A percentile compares a stretch with the other conserved stretches of the same genome.
Conservation (phyloP, 2,888 invertebrate species). For the Drosophila cognata region DNA sequence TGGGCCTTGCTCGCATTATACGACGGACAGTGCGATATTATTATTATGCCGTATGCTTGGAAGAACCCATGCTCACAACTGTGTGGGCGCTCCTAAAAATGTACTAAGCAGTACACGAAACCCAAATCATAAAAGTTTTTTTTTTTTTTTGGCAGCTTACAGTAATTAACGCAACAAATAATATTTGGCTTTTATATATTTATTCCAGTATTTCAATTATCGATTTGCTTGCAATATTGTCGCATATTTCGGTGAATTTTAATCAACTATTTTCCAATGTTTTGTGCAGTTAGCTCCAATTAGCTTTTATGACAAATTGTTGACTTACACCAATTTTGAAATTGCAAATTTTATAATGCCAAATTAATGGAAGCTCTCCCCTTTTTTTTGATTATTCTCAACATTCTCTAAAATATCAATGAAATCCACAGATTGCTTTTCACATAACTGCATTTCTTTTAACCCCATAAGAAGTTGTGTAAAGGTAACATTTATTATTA, state of each 20-base stretch:
- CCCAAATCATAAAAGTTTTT: not conserved
- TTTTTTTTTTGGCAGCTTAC: not conserved
- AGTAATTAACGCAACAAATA: not conserved
- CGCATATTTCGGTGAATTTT: not conserved
- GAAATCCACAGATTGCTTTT: not conserved
- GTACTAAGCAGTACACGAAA: not conserved
- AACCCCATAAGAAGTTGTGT: too few relatives aligned
- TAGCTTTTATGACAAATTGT: not conserved
- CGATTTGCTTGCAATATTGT: not conserved
- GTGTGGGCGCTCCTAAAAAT: not conserved
- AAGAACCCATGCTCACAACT: not conserved
- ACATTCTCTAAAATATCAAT: not conserved
- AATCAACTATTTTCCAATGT: not conserved
- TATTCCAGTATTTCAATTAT: not conserved
- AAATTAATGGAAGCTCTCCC: too few relatives aligned
- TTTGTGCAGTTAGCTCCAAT: not conserved
- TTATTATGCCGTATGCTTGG: constrained; percentile 6
- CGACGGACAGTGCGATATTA: constrained; percentile 6
- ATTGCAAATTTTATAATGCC: not conserved
- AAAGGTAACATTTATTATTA: too few relatives aligned
- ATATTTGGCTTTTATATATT: not conserved
- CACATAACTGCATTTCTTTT: too few relatives aligned
- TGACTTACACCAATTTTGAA: not conserved
- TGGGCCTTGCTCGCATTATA: constrained; percentile 70
- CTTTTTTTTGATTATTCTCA: not conserved